phyloP scores from a whole-genome alignment of 1,140 invertebrate species.

The Panulirus ornatus region DNA sequence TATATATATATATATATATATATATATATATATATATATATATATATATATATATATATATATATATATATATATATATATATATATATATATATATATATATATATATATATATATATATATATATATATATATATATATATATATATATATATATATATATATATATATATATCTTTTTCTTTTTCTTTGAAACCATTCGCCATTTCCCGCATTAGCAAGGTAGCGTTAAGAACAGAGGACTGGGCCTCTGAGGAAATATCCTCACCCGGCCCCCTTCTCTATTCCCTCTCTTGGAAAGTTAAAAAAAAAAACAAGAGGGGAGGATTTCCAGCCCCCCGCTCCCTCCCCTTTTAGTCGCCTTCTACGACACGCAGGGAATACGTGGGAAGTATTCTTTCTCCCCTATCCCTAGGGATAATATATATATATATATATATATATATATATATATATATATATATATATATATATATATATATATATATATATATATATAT shows the following conservation, averaged over 20 bases:
- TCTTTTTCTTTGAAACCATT: no score
- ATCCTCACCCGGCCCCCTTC: no score
- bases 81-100: constrained; percentile 34
- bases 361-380: no score
- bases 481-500: constrained; percentile 33
- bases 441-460: constrained; percentile 39
- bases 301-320: no score
- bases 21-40: constrained; percentile 17
- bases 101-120: constrained; percentile 34
- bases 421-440: constrained; percentile 36
- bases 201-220: no score
- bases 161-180: constrained; percentile 39
- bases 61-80: constrained; percentile 36
- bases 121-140: constrained; percentile 39
- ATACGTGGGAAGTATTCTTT: no score
- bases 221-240: no score
- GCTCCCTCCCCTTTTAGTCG: no score
- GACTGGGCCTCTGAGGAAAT: no score
- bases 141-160: constrained; percentile 37
- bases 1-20: constrained; percentile 31
- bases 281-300: no score
- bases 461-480: constrained; percentile 37
- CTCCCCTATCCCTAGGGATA: no score
- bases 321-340: no score
- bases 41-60: constrained; percentile 23